Percentiles rank a stretch among this genome's conserved stretches.
These are phyloP conservation scores for Drosophila infuscata DNA, from an alignment of 2,888 invertebrate genomes.

Conservation along the genomic window DNA sequence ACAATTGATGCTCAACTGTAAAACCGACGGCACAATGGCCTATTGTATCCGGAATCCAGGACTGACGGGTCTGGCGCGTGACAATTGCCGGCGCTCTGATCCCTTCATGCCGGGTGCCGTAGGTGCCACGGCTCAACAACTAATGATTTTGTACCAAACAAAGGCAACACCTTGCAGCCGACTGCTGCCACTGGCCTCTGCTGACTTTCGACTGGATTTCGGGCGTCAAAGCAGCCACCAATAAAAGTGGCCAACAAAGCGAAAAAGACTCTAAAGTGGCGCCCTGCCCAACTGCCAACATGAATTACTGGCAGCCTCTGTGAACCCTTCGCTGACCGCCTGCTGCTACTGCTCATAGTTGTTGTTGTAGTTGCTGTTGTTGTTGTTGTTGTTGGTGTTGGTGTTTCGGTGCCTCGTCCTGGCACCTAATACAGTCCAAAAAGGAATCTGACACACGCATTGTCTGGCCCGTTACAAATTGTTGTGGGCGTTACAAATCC, in stretches of 20 bases:
- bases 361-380: slow-evolving; percentile 16
- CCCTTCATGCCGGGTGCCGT: slow-evolving; percentile 24
- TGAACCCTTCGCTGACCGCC: slow-evolving; percentile 58
- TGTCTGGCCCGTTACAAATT: slow-evolving; percentile 84
- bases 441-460: slow-evolving; percentile 48
- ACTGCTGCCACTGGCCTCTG: slow-evolving; percentile 19
- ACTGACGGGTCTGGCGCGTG: slow-evolving; percentile 41
- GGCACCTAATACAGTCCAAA: slow-evolving; percentile 40
- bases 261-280: slow-evolving; percentile 59
- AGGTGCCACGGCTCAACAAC: slow-evolving; percentile 53
- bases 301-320: slow-evolving; percentile 14
- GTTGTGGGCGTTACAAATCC: slow-evolving; percentile 85
- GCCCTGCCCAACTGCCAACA: slow-evolving; percentile 36
- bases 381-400: slow-evolving; percentile 20
- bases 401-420: slow-evolving; percentile 29
- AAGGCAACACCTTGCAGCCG: slow-evolving; percentile 64
- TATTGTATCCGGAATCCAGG: slow-evolving; percentile 39
- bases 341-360: slow-evolving; percentile 43
- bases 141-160: slow-evolving; percentile 57
- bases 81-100: slow-evolving; percentile 22
- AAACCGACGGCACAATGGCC: slow-evolving; percentile 56
- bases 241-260: slow-evolving; percentile 69
- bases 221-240: slow-evolving; percentile 64
- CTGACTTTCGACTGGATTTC: slow-evolving; percentile 50
- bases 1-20: slow-evolving; percentile 49